Evolutionary conservation across 1,140 invertebrate genomes (phyloP), one percentile per base, ranked within the genome.

Genomic region (Lutraria rhynchaena): DNA sequence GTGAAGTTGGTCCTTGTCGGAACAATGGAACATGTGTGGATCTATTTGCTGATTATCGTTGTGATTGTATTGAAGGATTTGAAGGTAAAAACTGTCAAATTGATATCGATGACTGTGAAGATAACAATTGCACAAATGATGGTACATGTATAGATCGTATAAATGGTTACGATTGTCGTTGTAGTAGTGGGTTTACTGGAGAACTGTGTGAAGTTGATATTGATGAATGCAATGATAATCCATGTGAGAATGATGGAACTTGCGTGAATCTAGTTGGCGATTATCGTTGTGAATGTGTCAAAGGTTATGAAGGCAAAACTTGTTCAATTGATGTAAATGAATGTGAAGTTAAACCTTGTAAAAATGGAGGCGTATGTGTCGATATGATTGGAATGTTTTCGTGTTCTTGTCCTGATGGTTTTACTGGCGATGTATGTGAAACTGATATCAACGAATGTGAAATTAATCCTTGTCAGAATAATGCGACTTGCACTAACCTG

Each of bases 121-220:
- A 94, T 0, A 95, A 96, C 83, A 94, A 96, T 0, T 99, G 98
- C 91, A 93, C 95, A 73, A 97, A 99, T 93, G 97, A 97, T 13
- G 98, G 96, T 22, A 97, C 95, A 41, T 99, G 98, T 93, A 93
- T 96, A 37, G 96, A 98, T 90, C 93, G 81, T n/a, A 51, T 81
- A 15, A 86, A 86, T 58, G 73, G 84, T 11, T 91, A 91, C 82
- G 80, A 73, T 1, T 91, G 90, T 81, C 35, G 37, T 2, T 92
- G 91, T 82, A 71, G 19, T 19, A 9, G 22, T 22, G 91, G 90
- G 3, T 92, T 86, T 61, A 71, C 81, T 94, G 98, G 98, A 0
- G 96, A 96, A 84, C 98, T 98, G 88, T 99, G 98, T 89, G 97
- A 98, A 89, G 92, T 96, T 0, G 98, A 99, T 88, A 95, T 98